Conservation (phyloP, 2,888 invertebrate species). For the Glomeris marginata region DNA sequence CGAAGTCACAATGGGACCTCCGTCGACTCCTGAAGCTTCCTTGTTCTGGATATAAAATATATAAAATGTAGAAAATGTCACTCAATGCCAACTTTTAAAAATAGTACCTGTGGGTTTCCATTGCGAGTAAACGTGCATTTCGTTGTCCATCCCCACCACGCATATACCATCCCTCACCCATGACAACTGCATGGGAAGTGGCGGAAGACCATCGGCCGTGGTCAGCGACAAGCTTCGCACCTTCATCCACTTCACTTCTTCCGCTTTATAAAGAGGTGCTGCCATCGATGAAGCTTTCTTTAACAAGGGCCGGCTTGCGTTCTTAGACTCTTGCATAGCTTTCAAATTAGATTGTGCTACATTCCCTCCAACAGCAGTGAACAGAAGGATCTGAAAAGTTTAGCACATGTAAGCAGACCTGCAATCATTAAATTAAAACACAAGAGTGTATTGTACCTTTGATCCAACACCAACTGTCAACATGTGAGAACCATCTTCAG, state of each 20-base stretch:
- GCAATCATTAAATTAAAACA: too few species aligned
- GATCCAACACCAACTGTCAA: constrained; percentile 91
- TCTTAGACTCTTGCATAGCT: constrained; percentile 45
- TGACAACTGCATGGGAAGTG: constrained; percentile 94
- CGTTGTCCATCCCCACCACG: constrained; percentile 98
- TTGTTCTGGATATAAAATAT: constrained; percentile 5
- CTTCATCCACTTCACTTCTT: constrained; percentile 95
- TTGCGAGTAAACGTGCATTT: constrained; percentile 98
- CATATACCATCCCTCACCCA: constrained; percentile 98
- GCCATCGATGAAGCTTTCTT: constrained; percentile 83
- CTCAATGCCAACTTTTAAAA: constrained; percentile 2
- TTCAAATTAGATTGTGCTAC: constrained; percentile 87
- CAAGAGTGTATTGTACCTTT: constrained; percentile 35
- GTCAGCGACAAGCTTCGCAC: constrained; percentile 73
- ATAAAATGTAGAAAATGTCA: too few species aligned
- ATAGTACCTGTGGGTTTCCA: constrained; percentile 41
- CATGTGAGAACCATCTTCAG: constrained; percentile 97
- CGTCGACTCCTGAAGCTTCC: too few species aligned
- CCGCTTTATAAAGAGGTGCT: constrained; percentile 63
- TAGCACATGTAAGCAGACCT: too few species aligned
- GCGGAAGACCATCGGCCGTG: constrained; percentile 90
- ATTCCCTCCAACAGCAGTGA: constrained; percentile 86
- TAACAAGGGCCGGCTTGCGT: constrained; percentile 37
- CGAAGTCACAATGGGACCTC: constrained; percentile 12
- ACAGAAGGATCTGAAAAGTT: constrained; percentile 53